phyloP scores from a whole-genome alignment of 2,113 vertebrate species.

The Xenopus tropicalis region UCB_Xtro_10.0 CM004444.2:71079001-71079500 shows the following conservation, averaged over 20 bases:
- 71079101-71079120: conserved; percentile 23
- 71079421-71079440: too few relatives aligned
- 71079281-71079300: conserved; percentile 79
- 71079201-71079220: conserved; percentile 33
- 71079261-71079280: conserved; percentile 90
- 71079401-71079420: neutral
- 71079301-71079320: conserved; percentile 76
- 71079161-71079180: conserved; percentile 23
- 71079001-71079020: conserved; percentile 1
- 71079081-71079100: conserved; percentile 39
- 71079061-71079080: conserved; percentile 19
- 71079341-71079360: conserved; percentile 97
- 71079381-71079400: neutral
- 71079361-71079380: conserved; percentile 81
- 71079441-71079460: too few relatives aligned
- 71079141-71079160: conserved; percentile 9
- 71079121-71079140: conserved; percentile 11
- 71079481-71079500: too few relatives aligned
- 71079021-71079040: conserved; percentile 17
- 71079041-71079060: conserved; percentile 9
- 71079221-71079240: conserved; percentile 71
- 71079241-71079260: conserved; percentile 90
- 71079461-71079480: too few relatives aligned
- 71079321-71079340: conserved; percentile 83
- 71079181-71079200: conserved; percentile 41